A percentile compares a stretch with the other conserved stretches of the same genome.
These are phyloP conservation scores for Okapia johnstoni DNA, from an alignment of 2,113 vertebrate genomes.

Conservation along the genomic window DNA sequence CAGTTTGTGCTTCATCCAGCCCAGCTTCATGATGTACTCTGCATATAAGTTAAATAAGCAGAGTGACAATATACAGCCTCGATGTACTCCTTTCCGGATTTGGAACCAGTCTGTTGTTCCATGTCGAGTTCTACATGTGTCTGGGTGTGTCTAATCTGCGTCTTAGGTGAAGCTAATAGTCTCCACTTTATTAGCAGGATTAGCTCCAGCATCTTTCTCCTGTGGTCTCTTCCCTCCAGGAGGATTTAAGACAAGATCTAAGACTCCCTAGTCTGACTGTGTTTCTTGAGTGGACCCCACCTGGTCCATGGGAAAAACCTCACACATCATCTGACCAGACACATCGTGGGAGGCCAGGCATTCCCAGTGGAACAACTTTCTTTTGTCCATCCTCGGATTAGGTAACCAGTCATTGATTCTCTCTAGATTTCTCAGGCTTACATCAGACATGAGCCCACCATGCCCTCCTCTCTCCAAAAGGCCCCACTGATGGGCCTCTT, in stretches of 20 bases:
- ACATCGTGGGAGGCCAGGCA: not conserved
- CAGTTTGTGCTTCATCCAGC: not conserved
- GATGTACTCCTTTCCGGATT: not conserved
- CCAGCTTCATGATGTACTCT: not conserved
- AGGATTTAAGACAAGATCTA: not conserved
- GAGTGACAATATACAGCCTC: not conserved
- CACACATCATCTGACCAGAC: not conserved
- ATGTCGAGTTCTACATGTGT: not conserved
- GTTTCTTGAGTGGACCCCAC: not conserved
- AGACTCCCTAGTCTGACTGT: not conserved
- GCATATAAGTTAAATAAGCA: not conserved
- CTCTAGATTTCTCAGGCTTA: not conserved
- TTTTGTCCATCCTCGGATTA: not conserved
- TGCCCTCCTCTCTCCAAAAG: rapidly evolving
- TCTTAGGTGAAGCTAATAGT: not conserved
- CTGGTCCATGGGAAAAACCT: not conserved
- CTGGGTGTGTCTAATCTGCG: not conserved
- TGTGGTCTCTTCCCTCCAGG: not conserved
- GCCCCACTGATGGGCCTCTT: not conserved
- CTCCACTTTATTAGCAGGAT: not conserved
- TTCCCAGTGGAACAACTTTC: not conserved
- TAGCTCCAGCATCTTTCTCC: not conserved
- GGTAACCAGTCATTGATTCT: too few relatives aligned
- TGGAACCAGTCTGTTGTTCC: not conserved
- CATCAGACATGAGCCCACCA: not conserved